Evolutionary conservation across 1,140 invertebrate genomes (phyloP).

Genomic region (Helicoverpa zea): DNA sequence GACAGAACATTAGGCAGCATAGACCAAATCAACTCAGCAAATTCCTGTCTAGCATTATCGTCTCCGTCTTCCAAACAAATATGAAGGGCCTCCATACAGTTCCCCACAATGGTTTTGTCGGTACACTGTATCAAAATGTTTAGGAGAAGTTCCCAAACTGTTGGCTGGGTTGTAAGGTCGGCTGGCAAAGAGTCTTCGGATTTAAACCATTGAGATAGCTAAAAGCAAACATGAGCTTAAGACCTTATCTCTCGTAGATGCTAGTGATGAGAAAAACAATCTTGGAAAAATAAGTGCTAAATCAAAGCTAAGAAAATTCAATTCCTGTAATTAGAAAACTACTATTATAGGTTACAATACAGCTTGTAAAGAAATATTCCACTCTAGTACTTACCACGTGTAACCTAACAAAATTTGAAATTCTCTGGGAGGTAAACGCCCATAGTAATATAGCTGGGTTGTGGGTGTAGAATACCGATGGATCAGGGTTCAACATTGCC

Average conservation of each 20-base stretch:
- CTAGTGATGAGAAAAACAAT: too few relatives aligned
- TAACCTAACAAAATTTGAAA: slow-evolving; percentile 64
- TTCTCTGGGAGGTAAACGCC: slow-evolving; percentile 73
- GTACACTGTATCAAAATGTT: slow-evolving; percentile 69
- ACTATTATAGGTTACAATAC: too few relatives aligned
- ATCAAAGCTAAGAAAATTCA: too few relatives aligned
- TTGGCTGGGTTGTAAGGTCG: slow-evolving; percentile 70
- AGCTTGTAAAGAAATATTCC: too few relatives aligned
- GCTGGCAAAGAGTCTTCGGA: slow-evolving; percentile 70
- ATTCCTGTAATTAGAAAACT: neutral
- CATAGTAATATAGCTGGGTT: slow-evolving; percentile 77
- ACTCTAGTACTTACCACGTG: slow-evolving; percentile 69
- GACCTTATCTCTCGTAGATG: too few relatives aligned
- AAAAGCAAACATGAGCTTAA: neutral
- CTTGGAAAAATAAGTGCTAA: too few relatives aligned
- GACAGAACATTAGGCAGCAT: slow-evolving; percentile 72
- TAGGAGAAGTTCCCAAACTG: slow-evolving; percentile 74
- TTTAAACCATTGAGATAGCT: slow-evolving; percentile 80
- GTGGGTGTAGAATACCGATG: slow-evolving; percentile 74
- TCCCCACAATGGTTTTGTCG: slow-evolving; percentile 59
- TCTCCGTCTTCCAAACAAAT: slow-evolving; percentile 66
- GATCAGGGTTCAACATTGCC: slow-evolving; percentile 65
- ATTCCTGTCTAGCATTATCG: slow-evolving; percentile 63
- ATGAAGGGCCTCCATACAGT: slow-evolving; percentile 70
- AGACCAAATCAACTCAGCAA: slow-evolving; percentile 68